Evolutionary conservation across 2,113 vertebrate species (phyloP).

Genomic region (Pterophyllum scalare): DNA sequence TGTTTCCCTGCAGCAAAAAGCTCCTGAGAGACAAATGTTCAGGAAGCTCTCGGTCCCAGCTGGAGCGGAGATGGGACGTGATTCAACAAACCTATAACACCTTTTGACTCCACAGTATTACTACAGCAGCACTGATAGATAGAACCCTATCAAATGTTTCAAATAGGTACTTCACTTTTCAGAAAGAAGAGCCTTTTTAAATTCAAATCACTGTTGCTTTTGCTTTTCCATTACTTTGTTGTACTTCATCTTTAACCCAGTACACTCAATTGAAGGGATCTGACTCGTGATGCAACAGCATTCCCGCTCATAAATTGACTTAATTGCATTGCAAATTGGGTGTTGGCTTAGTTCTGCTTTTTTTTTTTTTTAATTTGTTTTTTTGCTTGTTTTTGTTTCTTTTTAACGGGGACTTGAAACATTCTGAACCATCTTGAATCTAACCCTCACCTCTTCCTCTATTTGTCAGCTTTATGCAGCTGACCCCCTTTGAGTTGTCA

Average conservation of each 20-base stretch:
- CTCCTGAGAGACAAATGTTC: slow-evolving; percentile 61
- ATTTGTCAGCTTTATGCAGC: slow-evolving; percentile 70
- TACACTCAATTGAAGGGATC: slow-evolving; percentile 27
- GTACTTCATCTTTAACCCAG: slow-evolving; percentile 32
- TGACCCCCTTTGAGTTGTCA: slow-evolving; percentile 75
- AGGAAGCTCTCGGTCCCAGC: slow-evolving; percentile 43
- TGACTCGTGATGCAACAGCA: slow-evolving; percentile 4
- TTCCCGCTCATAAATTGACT: slow-evolving; percentile 26
- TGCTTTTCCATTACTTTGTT: slow-evolving; percentile 44
- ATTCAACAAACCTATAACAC: slow-evolving; percentile 61
- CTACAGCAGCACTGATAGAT: slow-evolving; percentile 44
- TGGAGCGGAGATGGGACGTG: slow-evolving; percentile 36
- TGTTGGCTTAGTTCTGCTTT: background rate
- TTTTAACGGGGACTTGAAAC: slow-evolving; percentile 8
- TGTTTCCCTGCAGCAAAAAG: slow-evolving; percentile 60
- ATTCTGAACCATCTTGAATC: slow-evolving; percentile 44
- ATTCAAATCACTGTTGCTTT: slow-evolving; percentile 54
- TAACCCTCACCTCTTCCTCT: slow-evolving; percentile 49
- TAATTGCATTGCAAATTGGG: slow-evolving; percentile 47
- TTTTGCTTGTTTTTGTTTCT: background rate
- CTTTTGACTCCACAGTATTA: slow-evolving; percentile 52
- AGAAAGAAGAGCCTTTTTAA: slow-evolving; percentile 50
- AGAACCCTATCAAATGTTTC: slow-evolving; percentile 32
- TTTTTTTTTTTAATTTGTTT: background rate
- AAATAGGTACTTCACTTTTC: slow-evolving; percentile 41